A percentile compares a stretch with the other conserved stretches of the same genome.
These are phyloP conservation scores for Chaetorhynchus papuensis DNA, from an alignment of 2,113 vertebrate genomes.

Conservation along the genomic window DNA sequence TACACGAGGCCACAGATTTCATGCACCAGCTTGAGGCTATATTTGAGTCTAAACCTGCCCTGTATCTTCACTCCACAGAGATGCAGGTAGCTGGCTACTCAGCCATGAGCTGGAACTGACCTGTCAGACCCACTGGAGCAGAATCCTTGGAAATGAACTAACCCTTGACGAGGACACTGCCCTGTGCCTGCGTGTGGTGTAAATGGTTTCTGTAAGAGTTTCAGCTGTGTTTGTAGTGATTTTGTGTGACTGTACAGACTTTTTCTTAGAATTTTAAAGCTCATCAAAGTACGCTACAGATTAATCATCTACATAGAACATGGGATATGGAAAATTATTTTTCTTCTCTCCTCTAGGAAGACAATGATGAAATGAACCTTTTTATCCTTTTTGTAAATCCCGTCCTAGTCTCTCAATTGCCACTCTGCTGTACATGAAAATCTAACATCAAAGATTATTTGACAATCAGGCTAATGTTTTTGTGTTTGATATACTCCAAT, in stretches of 20 bases:
- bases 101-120: background rate
- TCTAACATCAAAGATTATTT: background rate
- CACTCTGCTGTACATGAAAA: background rate
- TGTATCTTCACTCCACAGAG: background rate
- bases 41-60: background rate
- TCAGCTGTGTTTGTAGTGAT: background rate
- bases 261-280: background rate
- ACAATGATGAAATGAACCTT: background rate
- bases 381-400: background rate
- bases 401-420: background rate
- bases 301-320: background rate
- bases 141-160: background rate
- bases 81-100: background rate
- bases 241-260: background rate
- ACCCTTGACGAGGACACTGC: fast-evolving
- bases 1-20: background rate
- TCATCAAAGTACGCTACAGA: background rate
- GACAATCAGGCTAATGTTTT: background rate
- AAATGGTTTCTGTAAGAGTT: background rate
- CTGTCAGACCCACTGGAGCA: background rate
- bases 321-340: background rate
- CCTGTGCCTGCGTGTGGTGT: background rate
- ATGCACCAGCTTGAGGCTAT: background rate
- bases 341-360: background rate
- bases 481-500: background rate